Percentiles rank a stretch among this genome's conserved stretches.
Conservation (phyloP, 2,797 vertebrate genomes). For the Scarus forsteni region DNA sequence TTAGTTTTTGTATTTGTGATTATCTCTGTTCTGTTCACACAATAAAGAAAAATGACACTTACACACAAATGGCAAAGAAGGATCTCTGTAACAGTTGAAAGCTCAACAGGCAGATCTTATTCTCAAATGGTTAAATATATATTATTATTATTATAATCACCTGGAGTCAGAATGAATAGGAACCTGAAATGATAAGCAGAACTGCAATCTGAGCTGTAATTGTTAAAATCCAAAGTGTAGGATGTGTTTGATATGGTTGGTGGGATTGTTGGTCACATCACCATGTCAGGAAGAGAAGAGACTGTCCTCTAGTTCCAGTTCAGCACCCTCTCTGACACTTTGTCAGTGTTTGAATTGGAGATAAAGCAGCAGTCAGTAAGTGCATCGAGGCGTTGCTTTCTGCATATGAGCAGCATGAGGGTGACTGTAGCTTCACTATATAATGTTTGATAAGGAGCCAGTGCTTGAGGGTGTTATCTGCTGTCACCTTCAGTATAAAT, state of each 20-base stretch:
- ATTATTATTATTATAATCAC: no score
- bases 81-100: no score
- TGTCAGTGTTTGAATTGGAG: conserved; percentile 43
- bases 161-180: no score
- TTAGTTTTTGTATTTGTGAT: no score
- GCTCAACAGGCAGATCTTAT: no score
- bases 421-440: conserved; percentile 22
- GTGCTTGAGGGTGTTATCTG: conserved; percentile 18
- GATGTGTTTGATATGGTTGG: conserved; percentile 9
- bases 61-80: no score
- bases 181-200: no score
- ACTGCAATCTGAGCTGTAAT: no score
- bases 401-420: conserved; percentile 37
- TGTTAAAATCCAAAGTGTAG: no score
- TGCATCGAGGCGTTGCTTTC: conserved; percentile 36
- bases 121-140: no score
- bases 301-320: conserved; percentile 29
- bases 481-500: conserved; percentile 23
- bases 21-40: no score
- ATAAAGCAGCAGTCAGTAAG: conserved; percentile 17
- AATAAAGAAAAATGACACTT: no score
- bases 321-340: conserved; percentile 29
- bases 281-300: conserved; percentile 25
- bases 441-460: conserved; percentile 28
- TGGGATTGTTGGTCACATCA: conserved; percentile 31